A percentile compares a stretch with the other conserved stretches of the same genome.
These are phyloP conservation scores for Lordiphosa collinella DNA, from an alignment of 1,140 invertebrate species.

Conservation along the genomic window DNA sequence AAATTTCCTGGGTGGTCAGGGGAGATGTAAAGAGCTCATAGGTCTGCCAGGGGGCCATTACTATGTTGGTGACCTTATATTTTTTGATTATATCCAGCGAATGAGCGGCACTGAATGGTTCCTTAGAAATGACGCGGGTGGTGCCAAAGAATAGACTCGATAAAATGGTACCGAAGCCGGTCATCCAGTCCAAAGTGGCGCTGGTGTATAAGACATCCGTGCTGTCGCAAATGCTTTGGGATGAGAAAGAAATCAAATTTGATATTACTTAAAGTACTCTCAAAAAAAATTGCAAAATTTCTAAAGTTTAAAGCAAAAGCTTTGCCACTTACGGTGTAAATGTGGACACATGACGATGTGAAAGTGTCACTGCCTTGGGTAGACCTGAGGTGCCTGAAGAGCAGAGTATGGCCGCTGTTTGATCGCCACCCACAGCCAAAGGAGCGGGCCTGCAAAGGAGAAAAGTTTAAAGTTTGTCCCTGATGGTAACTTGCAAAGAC, in stretches of 20 bases:
- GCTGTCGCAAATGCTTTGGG: conserved; percentile 31
- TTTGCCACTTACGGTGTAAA: conserved; percentile 20
- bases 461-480: no score
- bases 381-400: conserved; percentile 88
- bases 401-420: conserved; percentile 70
- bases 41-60: conserved; percentile 49
- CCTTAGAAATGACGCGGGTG: conserved; percentile 30
- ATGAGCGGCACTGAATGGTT: conserved; percentile 20
- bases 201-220: conserved; percentile 39
- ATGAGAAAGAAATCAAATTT: not conserved
- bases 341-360: conserved; percentile 57
- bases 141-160: conserved; percentile 28
- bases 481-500: no score
- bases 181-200: conserved; percentile 43
- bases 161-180: conserved; percentile 38
- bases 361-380: conserved; percentile 88
- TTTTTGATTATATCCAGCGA: conserved; percentile 16
- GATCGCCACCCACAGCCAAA: conserved; percentile 29
- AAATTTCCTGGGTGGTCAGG: conserved; percentile 17
- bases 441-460: conserved; percentile 21
- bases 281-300: no score
- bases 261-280: no score
- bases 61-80: conserved; percentile 29
- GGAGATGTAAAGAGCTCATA: conserved; percentile 48
- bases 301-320: no score